Evolutionary conservation across 2,113 vertebrate genomes (phyloP), one percentile per base, ranked within the genome.

Genomic region (Saguinus midas): DNA sequence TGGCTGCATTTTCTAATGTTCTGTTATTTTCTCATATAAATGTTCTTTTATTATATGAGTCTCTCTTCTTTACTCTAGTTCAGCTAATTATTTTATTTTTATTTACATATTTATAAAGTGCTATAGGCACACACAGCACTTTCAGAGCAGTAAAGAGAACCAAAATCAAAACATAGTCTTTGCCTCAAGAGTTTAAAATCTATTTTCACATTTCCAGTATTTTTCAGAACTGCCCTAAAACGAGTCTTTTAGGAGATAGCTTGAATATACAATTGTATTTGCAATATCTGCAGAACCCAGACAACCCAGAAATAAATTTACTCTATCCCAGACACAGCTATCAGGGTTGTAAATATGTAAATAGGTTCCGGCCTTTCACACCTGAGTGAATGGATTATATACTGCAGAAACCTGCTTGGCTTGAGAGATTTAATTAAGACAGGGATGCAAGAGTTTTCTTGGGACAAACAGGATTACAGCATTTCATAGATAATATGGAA

Each of bases 351-450:
- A 93, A 97, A 94, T 97, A 98, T 96, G 92, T 97, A 97, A 98
- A 96, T 96, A 93, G 81, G 40, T 97, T 96, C 85, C 4, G 20
- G 95, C 91, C 90, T 96, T 98, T 98, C 96, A 98, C 95, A 97
- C 95, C 96, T 93, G 95, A 98, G 90, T 97, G 96, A 97, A 96
- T 97, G 97, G 92, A 96, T 97, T 98, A 97, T 84, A 94, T 94
- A 73, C 93, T 94, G 85, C 85, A 97, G 96, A 96, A 98, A 97
- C 55, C 88, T 95, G 85, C 78, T 93, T 96, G 88, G 81, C 91
- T 96, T 48, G 87, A 94, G 83, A 97, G 94, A 97, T 97, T 98
- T 98, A 98, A 98, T 98, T 98, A 98, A 97, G 88, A 96, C 90
- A 97, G 96, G 82, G 95, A 96, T 89, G 95, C 86, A 97, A 94